These are phyloP conservation scores for Panthera leo DNA, from an alignment of 2,113 vertebrate species.

Conservation along the genomic window DNA sequence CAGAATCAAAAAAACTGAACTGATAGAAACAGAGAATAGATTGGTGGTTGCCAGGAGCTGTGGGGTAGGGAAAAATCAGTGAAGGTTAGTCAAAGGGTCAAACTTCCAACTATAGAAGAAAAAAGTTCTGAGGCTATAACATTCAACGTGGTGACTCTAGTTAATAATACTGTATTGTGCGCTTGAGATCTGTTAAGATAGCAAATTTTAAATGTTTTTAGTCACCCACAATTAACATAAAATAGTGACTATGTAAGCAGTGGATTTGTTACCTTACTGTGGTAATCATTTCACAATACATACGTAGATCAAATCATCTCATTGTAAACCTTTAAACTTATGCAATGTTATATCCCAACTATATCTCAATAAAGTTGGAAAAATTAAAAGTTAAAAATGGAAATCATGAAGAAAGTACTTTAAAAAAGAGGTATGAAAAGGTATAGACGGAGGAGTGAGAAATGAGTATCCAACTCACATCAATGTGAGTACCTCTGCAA, in stretches of 20 bases:
- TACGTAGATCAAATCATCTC: background rate
- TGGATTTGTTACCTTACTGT: background rate
- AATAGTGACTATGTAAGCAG: background rate
- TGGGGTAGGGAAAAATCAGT: background rate
- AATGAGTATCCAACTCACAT: background rate
- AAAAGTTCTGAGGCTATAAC: background rate
- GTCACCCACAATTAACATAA: background rate
- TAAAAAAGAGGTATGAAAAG: background rate
- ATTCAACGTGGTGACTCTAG: background rate
- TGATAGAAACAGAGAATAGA: background rate
- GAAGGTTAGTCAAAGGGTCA: background rate
- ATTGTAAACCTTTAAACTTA: background rate
- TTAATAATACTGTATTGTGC: background rate
- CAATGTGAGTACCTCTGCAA: background rate
- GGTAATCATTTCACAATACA: background rate
- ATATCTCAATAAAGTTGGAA: background rate
- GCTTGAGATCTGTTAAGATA: background rate
- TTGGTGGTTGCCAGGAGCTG: background rate
- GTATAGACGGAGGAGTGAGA: background rate
- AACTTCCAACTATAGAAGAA: background rate
- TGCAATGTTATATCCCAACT: background rate
- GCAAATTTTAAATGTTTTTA: background rate
- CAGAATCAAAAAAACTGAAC: background rate
- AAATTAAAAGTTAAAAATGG: background rate
- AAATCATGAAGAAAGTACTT: background rate